Percentiles rank a stretch among this genome's conserved stretches.
These are phyloP conservation scores for Bubalus kerabau DNA, from an alignment of 2,113 vertebrate species.

Conservation along the genomic window DNA sequence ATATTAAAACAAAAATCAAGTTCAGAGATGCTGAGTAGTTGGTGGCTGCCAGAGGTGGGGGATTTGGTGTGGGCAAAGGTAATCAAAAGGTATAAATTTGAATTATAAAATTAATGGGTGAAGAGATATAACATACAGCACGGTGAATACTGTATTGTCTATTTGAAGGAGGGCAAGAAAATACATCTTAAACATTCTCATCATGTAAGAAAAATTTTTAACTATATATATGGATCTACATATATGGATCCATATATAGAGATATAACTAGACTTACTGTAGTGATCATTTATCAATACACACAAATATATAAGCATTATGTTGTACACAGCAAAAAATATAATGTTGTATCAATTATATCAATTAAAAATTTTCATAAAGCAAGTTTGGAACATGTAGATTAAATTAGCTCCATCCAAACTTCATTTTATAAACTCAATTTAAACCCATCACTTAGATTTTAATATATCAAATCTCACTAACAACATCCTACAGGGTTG, in stretches of 20 bases:
- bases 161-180: not conserved
- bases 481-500: too few species aligned
- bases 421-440: too few species aligned
- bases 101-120: not conserved
- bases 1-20: not conserved
- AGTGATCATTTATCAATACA: not conserved
- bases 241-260: too few species aligned
- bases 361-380: too few species aligned
- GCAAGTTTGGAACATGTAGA: too few species aligned
- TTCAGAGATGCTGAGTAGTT: not conserved
- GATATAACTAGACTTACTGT: not conserved
- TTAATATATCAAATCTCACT: too few species aligned
- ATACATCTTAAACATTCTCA: not conserved
- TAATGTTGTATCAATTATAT: not conserved
- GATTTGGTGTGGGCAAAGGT: too few species aligned
- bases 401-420: too few species aligned
- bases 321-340: not conserved
- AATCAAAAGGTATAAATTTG: not conserved
- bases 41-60: not conserved
- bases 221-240: not conserved
- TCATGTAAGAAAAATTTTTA: not conserved
- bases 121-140: not conserved
- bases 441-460: too few species aligned
- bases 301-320: not conserved
- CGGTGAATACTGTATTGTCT: not conserved